Percentiles rank a stretch among this genome's conserved stretches.
Conservation (phyloP, 2,113 vertebrate species). For the Andinoacara biseriatus region DNA sequence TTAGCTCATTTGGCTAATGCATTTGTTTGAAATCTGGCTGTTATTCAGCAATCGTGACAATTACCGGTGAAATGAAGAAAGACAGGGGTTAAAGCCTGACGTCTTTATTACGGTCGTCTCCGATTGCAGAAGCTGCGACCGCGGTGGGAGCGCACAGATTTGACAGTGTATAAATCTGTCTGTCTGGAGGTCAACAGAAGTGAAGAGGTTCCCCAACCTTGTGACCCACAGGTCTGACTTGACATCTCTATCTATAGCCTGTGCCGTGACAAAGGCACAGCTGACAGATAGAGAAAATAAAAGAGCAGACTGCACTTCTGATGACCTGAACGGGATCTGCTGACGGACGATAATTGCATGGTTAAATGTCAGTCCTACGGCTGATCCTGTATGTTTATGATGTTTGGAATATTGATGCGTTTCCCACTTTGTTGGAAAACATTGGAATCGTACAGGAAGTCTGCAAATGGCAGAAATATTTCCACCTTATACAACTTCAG, state of each 20-base stretch:
- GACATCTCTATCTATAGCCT: conserved; percentile 80
- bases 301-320: conserved; percentile 46
- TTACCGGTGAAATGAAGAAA: conserved; percentile 67
- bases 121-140: conserved; percentile 37
- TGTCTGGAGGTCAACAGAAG: conserved; percentile 82
- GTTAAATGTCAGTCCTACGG: conserved; percentile 42
- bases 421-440: not conserved
- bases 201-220: conserved; percentile 76
- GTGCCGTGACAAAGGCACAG: conserved; percentile 55
- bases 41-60: conserved; percentile 65
- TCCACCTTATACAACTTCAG: not conserved
- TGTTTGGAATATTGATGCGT: not conserved
- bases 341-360: conserved; percentile 33
- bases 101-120: conserved; percentile 69
- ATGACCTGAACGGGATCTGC: conserved; percentile 49
- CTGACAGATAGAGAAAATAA: conserved; percentile 64
- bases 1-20: conserved; percentile 62
- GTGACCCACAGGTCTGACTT: conserved; percentile 69
- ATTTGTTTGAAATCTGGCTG: conserved; percentile 40
- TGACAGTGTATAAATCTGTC: conserved; percentile 81
- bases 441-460: not conserved
- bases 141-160: conserved; percentile 24
- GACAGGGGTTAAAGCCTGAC: conserved; percentile 65
- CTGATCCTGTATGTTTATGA: conserved; percentile 4
- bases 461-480: not conserved